Base-by-base conservation (phyloP, 2,113 vertebrate genomes). In the Jacana jacana region DNA sequence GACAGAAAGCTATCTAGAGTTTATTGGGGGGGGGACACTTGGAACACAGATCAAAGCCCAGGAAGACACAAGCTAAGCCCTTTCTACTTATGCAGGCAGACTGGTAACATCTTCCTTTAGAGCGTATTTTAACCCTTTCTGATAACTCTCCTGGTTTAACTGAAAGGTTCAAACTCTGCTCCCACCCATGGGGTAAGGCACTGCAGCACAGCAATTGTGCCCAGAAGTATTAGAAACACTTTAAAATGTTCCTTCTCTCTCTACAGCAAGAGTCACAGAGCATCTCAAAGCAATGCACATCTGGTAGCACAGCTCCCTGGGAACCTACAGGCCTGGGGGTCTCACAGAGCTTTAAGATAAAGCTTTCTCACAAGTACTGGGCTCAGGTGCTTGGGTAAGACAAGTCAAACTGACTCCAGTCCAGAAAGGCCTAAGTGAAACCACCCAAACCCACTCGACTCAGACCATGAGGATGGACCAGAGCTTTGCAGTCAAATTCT, bases 211-310 rank as follows among this genome's bases (percentile, higher is more conserved):
- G 13, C 19, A 37, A 7, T 1, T 13, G 23, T 35, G 51, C 24
- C 81, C 15, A 30, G 0, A 40, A 63, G 13, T 2, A 75, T 23
- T 54, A 42, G 23, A 49, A 60, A 19, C 1, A 69, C 24, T 31
- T 78, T 15, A 6, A 91, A 40, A 52, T 9, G 25, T 55, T 24
- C 33, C 25, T 72, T 68, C 58, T 69, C 44, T 9, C 30, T 12
- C 30, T 72, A 14, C 25, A 68, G 30, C 22, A 49, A 58, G 10
- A 64, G 7, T 2, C 5, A 13, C 44, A 51, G 52, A 72, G 52
- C 58, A 64, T 2, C 72, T 77, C 5, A 51, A 60, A 40, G 10
- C 16, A 69, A 27, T 4, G 6, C 0, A 0, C 30, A 57, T 7
- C 23, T 65, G 42, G 55, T 18, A 23, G 70, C 33, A 60, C 1